These are phyloP conservation scores for Oscheius myriophilus DNA, from an alignment of 2,888 invertebrate species.

Conservation along the genomic window DNA sequence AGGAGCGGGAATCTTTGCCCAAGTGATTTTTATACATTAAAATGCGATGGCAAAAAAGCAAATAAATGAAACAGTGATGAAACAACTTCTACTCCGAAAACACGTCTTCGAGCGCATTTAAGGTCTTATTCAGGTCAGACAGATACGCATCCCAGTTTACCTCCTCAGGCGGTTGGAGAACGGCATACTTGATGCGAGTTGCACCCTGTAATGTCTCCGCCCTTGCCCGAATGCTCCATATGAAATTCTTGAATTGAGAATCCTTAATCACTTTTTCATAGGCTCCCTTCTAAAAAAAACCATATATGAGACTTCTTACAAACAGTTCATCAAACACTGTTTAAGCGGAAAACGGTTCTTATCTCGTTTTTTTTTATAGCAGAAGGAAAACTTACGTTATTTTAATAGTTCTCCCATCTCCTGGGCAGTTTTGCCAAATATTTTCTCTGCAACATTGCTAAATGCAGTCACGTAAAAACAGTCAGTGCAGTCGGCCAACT, in stretches of 20 bases:
- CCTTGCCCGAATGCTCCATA: slow-evolving; percentile 86
- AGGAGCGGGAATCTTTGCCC: too few relatives aligned
- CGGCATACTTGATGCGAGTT: slow-evolving; percentile 43
- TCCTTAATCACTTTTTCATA: slow-evolving; percentile 80
- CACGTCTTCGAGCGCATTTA: slow-evolving; percentile 28
- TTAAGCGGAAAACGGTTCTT: too few relatives aligned
- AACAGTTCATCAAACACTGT: too few relatives aligned
- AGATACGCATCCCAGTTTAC: slow-evolving; percentile 50
- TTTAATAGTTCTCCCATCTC: slow-evolving; percentile 80
- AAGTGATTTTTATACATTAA: too few relatives aligned
- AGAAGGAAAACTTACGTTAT: slow-evolving; percentile 21
- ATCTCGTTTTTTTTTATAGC: too few relatives aligned
- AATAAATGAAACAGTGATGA: too few relatives aligned
- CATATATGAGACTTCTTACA: too few relatives aligned
- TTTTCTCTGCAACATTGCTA: slow-evolving; percentile 80
- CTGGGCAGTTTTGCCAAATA: slow-evolving; percentile 80
- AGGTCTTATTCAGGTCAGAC: slow-evolving; percentile 34
- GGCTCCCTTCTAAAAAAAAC: slow-evolving; percentile 71
- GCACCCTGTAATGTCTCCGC: slow-evolving; percentile 78
- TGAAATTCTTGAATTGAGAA: slow-evolving; percentile 82
- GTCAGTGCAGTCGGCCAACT: slow-evolving; percentile 86
- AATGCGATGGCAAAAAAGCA: too few relatives aligned
- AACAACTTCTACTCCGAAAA: too few relatives aligned
- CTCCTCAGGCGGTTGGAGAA: slow-evolving; percentile 39
- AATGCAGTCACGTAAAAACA: slow-evolving; percentile 91